Base-by-base conservation (phyloP, 2,888 invertebrate species). In the Polyommatus iphigenia region DNA sequence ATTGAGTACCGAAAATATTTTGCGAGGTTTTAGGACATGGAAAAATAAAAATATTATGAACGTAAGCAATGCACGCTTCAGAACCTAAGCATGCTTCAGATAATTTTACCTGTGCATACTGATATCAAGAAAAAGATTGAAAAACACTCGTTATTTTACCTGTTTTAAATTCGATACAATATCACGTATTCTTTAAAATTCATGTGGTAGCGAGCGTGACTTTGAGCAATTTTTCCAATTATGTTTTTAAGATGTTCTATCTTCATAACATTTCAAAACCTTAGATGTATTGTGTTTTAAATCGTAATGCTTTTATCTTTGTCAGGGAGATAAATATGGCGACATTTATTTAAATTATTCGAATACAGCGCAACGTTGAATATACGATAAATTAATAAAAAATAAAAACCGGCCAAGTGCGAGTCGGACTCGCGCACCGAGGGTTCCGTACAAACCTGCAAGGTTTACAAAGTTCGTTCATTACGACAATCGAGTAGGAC, bases 161-260 rank as follows among this genome's bases (percentile, higher is more conserved):
- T 24, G 62, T 24, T 62, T 62, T 62, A 24, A 29, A 62, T 62
- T 24, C 3, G 20, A 10, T 62, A 62, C 7, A 24, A 62, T 62
- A 24, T 62, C 62, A 62, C 62, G 62, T 62, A 62, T 62, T 62
- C 62, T 24, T 24, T 62, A 62, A 62, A 13, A 62, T 24, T 62
- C 62, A 13, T 29, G 24, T 62, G 62, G 13, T 4, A 62, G 20
- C 59, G 62, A 62, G 24, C 62, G 62, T 62, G 62, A 62, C 62
- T 24, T 62, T 29, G 24, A 62, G 62, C 62, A 62, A 62, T 62
- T 62, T 62, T 62, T 24, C 62, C 24, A 62, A 62, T 62, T 29
- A 62, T 1, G n/a, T 13, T 62, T 62, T 62, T 24, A 62, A 62
- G 62, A 62, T 62, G 15, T 62, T 62, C 62, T 24, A 62, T 62